A percentile compares a stretch with the other conserved stretches of the same genome.
These are phyloP conservation scores for Saccostrea glomerata DNA, from an alignment of 1,140 invertebrate species.

Conservation along the genomic window DNA sequence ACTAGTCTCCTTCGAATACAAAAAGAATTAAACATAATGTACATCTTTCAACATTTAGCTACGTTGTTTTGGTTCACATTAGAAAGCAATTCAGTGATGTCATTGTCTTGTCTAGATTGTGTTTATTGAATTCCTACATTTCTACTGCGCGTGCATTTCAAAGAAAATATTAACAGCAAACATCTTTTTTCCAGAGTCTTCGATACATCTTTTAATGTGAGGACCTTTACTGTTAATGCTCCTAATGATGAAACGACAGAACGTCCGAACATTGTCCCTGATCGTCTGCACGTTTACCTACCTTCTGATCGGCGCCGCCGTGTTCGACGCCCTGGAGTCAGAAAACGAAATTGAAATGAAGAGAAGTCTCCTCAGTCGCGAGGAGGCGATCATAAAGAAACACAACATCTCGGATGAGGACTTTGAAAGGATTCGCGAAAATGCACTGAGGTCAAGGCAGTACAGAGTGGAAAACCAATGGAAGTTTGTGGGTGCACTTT, in stretches of 20 bases:
- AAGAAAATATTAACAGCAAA: neutral
- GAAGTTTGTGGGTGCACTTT: conserved; percentile 93
- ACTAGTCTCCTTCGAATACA: too few species aligned
- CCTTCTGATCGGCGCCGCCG: conserved; percentile 97
- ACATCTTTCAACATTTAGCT: too few species aligned
- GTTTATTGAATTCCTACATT: too few species aligned
- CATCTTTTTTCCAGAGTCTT: neutral
- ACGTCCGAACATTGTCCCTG: conserved; percentile 97
- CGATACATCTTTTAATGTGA: neutral
- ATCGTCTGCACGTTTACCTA: conserved; percentile 99
- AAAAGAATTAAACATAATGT: too few species aligned
- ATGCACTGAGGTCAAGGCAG: conserved; percentile 96
- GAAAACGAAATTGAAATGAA: conserved; percentile 94
- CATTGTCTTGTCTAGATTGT: too few species aligned
- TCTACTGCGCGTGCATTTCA: neutral
- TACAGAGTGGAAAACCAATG: conserved; percentile 99
- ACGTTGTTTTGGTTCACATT: too few species aligned
- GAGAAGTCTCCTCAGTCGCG: conserved; percentile 87
- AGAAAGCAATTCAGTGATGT: too few species aligned
- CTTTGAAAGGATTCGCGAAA: conserved; percentile 92
- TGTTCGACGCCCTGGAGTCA: conserved; percentile 99
- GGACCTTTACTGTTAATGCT: neutral
- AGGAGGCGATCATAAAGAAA: conserved; percentile 88
- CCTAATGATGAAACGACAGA: conserved; percentile 92
- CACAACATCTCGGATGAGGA: conserved; percentile 97